Conservation (phyloP, 2,113 vertebrate genomes). For the Brachirus orientalis region DNA sequence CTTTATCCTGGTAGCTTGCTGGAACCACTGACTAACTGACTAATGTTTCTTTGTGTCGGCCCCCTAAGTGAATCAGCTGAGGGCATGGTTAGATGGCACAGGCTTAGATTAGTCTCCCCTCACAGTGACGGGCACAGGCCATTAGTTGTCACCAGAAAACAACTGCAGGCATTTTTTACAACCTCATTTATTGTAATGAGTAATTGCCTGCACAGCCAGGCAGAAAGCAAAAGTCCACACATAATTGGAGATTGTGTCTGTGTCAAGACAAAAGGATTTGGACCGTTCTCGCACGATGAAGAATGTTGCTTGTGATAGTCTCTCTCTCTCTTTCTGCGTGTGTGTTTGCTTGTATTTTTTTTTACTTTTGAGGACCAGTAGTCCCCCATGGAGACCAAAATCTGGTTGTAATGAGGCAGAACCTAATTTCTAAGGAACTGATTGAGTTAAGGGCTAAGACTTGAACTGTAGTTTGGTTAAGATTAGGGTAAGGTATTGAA, state of each 20-base stretch:
- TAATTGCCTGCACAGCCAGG: slow-evolving; percentile 36
- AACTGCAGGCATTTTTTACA: slow-evolving; percentile 42
- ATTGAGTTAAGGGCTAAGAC: too few relatives aligned
- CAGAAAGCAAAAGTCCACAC: slow-evolving; percentile 28
- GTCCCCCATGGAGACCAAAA: too few relatives aligned
- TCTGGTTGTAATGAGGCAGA: too few relatives aligned
- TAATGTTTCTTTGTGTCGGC: slow-evolving; percentile 28
- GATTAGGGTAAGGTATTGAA: too few relatives aligned
- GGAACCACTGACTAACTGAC: slow-evolving; percentile 30
- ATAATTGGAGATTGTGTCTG: slow-evolving; percentile 25
- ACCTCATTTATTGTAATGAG: slow-evolving; percentile 53
- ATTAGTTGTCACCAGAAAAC: slow-evolving; percentile 49
- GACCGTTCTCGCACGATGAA: slow-evolving; percentile 10
- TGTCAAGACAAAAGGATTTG: slow-evolving; percentile 13
- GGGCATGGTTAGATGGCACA: slow-evolving; percentile 23
- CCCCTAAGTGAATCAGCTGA: slow-evolving; percentile 49
- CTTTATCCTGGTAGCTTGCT: neutral
- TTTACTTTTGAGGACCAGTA: too few relatives aligned
- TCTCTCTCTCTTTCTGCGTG: neutral
- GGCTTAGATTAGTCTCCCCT: slow-evolving; percentile 41
- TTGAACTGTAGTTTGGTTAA: too few relatives aligned
- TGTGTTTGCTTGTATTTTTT: too few relatives aligned
- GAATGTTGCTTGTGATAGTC: neutral
- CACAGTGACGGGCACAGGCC: slow-evolving; percentile 23
- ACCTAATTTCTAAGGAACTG: too few relatives aligned